Evolutionary conservation across 2,888 invertebrate species (phyloP).

Genomic region (Drosophila flavopinicola): DNA sequence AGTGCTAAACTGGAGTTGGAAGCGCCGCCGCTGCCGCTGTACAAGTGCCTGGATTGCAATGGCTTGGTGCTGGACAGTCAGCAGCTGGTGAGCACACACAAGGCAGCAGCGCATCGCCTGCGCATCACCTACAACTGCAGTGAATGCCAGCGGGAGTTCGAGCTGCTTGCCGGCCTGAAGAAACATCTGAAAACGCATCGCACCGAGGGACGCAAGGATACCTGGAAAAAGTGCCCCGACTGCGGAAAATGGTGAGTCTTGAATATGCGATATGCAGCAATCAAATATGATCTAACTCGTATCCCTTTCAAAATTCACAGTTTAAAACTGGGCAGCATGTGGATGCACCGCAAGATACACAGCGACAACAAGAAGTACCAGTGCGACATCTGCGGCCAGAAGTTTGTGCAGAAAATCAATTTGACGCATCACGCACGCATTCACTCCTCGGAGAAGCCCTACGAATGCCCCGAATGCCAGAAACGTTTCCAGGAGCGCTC

Average conservation of each 20-base stretch:
- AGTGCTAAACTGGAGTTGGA: slow-evolving; percentile 49
- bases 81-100: slow-evolving; percentile 74
- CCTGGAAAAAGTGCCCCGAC: slow-evolving; percentile 84
- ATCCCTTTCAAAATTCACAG: no score
- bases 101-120: slow-evolving; percentile 77
- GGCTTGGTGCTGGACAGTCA: slow-evolving; percentile 69
- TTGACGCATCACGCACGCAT: slow-evolving; percentile 84
- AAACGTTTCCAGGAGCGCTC: slow-evolving; percentile 84
- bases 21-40: slow-evolving; percentile 62
- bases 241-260: slow-evolving; percentile 83
- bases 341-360: slow-evolving; percentile 84
- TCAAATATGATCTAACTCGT: no score
- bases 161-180: slow-evolving; percentile 78
- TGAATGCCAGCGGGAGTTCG: slow-evolving; percentile 82
- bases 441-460: slow-evolving; percentile 83
- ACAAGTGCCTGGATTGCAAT: slow-evolving; percentile 82
- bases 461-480: slow-evolving; percentile 83
- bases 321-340: slow-evolving; percentile 84
- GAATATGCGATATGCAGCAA: no score
- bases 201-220: slow-evolving; percentile 79
- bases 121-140: slow-evolving; percentile 79
- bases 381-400: slow-evolving; percentile 84
- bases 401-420: slow-evolving; percentile 85
- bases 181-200: slow-evolving; percentile 83
- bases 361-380: slow-evolving; percentile 84